phyloP scores from a whole-genome alignment of 2,888 invertebrate genomes.

The Norana najaformis region DNA sequence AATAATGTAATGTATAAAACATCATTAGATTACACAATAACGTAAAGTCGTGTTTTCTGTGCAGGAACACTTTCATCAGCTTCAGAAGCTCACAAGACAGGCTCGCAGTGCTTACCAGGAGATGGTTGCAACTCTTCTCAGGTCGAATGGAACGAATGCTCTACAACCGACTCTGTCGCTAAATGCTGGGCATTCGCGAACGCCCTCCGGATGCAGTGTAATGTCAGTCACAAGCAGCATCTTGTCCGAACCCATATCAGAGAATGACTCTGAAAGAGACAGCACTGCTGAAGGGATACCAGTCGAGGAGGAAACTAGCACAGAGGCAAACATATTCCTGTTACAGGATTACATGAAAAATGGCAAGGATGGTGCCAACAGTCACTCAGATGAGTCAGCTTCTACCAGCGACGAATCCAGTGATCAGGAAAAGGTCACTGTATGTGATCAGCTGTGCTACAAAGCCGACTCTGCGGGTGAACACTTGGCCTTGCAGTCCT shows the following conservation, averaged over 20 bases:
- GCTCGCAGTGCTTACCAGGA: conserved; percentile 57
- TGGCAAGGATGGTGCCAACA: neutral
- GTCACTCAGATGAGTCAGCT: neutral
- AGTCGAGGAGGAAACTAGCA: neutral
- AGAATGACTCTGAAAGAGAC: conserved; percentile 60
- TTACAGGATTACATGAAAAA: neutral
- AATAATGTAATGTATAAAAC: neutral
- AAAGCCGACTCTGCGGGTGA: neutral
- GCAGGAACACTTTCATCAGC: conserved; percentile 56
- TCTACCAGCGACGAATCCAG: neutral
- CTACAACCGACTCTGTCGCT: conserved; percentile 44
- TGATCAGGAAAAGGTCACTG: neutral
- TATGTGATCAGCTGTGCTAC: neutral
- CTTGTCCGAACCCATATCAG: conserved; percentile 61
- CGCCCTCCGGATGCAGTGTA: conserved; percentile 60
- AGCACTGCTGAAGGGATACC: conserved; percentile 56
- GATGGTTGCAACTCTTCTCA: conserved; percentile 53
- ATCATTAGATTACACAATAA: neutral
- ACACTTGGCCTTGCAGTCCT: neutral
- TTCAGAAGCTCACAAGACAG: conserved; percentile 56
- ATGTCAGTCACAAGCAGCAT: conserved; percentile 61
- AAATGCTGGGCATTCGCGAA: conserved; percentile 61
- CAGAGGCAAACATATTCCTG: neutral
- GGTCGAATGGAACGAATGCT: neutral
- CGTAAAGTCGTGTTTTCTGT: neutral